Evolutionary conservation across 2,113 vertebrate species (phyloP), one percentile per base, ranked within the genome.

Genomic region (Ophthalmolycus amberensis): DNA sequence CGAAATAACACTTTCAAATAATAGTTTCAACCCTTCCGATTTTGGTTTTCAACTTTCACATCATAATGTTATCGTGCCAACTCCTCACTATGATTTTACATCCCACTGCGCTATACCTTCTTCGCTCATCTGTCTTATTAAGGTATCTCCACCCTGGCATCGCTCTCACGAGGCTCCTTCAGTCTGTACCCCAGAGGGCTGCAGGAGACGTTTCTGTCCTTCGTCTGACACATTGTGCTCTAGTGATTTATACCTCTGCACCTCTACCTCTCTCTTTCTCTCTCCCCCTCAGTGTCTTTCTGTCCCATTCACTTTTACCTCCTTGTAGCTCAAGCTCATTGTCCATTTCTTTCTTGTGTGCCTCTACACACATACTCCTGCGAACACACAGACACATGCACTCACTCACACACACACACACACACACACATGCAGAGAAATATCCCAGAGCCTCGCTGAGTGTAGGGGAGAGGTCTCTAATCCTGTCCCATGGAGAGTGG

Each of bases 241-340:
- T 54, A 34, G 84, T 93, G 92, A 93, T 94, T 91, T 93, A 93
- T 94, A 90, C 80, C 82, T 80, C 81, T 85, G 87, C 90, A 88
- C 88, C 78, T 88, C 79, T 74, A 52, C 75, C 77, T 84, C 74
- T 70, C 76, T 71, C 59, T 64, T 54, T 56, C 70, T 71, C 68
- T 71, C 69, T 37, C 59, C 66, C 48, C 48, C 69, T 48, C 65
- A 58, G 68, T 52, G 59, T 84, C 83, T 85, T 44, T 79, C 74
- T 59, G 66, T 87, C 85, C 83, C 54, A 75, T 88, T 87, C 85
- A 87, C 58, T 81, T 84, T 65, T 38, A 48, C 88, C 75, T 77
- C 69, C 75, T 83, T 78, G 69, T 86, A 77, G 75, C 80, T 81
- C 71, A 59, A 77, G 40, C 81, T 87, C 85, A 86, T 79, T 89